Evolutionary conservation across 1,140 invertebrate genomes (phyloP).

Genomic region (Drosophila repletoides): DNA sequence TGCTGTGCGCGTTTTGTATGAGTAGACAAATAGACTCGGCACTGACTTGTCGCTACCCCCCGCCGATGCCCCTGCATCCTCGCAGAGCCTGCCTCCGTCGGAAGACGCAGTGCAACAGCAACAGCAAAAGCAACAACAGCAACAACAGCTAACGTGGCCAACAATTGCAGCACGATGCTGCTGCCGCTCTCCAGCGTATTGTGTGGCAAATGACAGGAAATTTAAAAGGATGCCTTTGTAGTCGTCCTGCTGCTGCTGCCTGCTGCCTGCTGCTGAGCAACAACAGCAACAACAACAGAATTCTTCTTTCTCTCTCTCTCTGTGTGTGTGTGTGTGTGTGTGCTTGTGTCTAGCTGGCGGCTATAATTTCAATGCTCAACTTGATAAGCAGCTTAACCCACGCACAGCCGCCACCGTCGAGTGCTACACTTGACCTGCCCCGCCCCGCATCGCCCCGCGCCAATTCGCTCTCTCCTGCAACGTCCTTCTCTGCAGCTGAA

Average conservation of each 20-base stretch:
- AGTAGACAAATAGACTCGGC: conserved; percentile 56
- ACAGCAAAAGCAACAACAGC: conserved; percentile 7
- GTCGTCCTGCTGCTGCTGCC: conserved; percentile 53
- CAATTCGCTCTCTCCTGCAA: background rate
- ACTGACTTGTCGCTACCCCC: conserved; percentile 29
- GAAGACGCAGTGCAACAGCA: conserved; percentile 12
- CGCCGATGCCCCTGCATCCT: background rate
- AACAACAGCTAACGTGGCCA: conserved; percentile 25
- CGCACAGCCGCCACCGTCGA: conserved; percentile 33
- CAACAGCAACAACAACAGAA: conserved; percentile 48
- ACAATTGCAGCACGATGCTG: conserved; percentile 52
- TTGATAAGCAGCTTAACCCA: conserved; percentile 80
- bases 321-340: too few species aligned
- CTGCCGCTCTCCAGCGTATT: conserved; percentile 75
- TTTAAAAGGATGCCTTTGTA: conserved; percentile 81
- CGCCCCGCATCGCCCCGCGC: background rate
- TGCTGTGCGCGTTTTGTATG: conserved; percentile 55
- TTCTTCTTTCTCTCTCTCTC: conserved; percentile 57
- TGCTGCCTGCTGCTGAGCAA: conserved; percentile 29
- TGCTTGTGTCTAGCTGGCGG: conserved; percentile 75
- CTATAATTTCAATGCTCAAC: conserved; percentile 80
- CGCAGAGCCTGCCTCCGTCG: background rate
- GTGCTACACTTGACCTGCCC: conserved; percentile 49
- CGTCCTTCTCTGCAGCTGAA: background rate
- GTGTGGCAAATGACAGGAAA: conserved; percentile 81